Conservation (phyloP, 2,113 vertebrate genomes). For the Pheucticus melanocephalus region DNA sequence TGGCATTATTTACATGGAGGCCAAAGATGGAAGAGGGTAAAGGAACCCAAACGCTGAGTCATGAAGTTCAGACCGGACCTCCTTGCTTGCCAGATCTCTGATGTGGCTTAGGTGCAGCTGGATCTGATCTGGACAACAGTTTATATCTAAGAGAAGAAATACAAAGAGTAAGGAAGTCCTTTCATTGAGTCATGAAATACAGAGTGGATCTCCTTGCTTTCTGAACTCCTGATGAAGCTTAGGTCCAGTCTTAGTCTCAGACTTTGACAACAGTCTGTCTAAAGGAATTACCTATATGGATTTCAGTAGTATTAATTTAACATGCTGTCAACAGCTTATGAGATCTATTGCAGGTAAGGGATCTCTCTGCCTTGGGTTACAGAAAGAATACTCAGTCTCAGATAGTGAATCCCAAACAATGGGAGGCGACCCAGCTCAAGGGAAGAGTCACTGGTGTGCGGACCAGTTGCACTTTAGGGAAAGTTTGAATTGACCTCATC, state of each 20-base stretch:
- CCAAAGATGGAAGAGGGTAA: not conserved
- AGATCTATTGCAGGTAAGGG: not conserved
- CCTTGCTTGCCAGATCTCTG: not conserved
- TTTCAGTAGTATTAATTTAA: not conserved
- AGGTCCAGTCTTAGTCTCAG: not conserved
- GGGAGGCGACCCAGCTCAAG: not conserved
- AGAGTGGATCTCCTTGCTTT: not conserved
- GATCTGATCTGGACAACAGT: not conserved
- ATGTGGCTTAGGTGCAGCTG: not conserved
- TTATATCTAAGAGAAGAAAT: not conserved
- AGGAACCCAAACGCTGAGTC: accelerated
- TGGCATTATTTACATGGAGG: not conserved
- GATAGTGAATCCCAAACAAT: not conserved
- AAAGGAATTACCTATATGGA: not conserved
- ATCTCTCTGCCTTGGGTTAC: not conserved
- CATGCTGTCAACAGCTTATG: not conserved
- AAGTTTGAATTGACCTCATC: not conserved
- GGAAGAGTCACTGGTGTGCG: not conserved
- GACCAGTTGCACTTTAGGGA: not conserved
- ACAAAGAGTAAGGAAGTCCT: not conserved
- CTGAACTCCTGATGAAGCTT: not conserved
- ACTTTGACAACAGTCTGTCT: not conserved
- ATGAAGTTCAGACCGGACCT: not conserved
- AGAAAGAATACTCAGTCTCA: not conserved
- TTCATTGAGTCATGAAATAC: not conserved